A percentile compares a stretch with the other conserved stretches of the same genome.
Conservation (phyloP, 2,113 vertebrate species). For the Setophaga kirtlandii region DNA sequence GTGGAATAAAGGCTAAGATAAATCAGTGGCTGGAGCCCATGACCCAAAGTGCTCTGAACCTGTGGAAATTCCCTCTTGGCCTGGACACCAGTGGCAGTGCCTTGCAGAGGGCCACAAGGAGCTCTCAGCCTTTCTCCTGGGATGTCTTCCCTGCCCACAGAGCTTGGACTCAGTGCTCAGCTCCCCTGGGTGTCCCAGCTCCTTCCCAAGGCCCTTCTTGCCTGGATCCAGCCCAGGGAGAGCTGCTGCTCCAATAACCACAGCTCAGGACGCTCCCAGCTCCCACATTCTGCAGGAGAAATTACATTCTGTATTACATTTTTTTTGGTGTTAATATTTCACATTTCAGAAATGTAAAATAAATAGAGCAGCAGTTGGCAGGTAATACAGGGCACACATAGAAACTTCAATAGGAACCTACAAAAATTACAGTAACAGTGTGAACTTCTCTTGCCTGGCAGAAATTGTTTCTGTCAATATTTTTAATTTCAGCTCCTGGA, state of each 20-base stretch:
- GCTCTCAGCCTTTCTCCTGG: not conserved
- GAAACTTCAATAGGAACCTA: not conserved
- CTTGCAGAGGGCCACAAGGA: not conserved
- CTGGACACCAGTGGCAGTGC: not conserved
- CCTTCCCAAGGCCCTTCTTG: not conserved
- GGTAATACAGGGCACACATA: not conserved
- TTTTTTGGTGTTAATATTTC: not conserved
- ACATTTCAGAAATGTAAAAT: not conserved
- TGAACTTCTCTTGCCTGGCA: slow-evolving; percentile 13
- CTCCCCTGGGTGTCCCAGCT: not conserved
- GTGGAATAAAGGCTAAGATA: not conserved
- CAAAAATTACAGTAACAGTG: not conserved
- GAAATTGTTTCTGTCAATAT: slow-evolving; percentile 52
- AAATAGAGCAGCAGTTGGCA: not conserved
- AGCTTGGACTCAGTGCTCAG: not conserved
- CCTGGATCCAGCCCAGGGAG: not conserved
- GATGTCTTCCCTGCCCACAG: accelerated
- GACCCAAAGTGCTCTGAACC: not conserved
- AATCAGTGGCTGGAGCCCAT: not conserved
- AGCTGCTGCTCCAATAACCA: not conserved
- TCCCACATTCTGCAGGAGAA: not conserved
- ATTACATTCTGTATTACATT: not conserved
- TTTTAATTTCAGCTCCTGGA: slow-evolving; percentile 44
- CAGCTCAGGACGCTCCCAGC: not conserved
- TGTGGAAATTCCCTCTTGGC: not conserved